phyloP scores from a whole-genome alignment of 2,888 invertebrate genomes.

The Euclidia mi region DNA sequence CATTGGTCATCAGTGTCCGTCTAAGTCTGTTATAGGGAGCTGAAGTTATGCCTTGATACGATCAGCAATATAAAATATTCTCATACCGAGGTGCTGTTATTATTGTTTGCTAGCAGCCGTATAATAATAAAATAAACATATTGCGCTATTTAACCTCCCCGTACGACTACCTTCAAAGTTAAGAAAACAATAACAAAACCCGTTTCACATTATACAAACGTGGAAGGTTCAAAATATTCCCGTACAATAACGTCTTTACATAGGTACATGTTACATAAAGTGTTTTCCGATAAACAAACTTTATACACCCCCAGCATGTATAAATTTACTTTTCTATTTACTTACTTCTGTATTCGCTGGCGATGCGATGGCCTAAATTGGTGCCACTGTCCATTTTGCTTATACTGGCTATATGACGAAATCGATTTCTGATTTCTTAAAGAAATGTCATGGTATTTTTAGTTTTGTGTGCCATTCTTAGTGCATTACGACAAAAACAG shows the following conservation, averaged over 20 bases:
- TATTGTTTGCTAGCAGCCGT: not conserved
- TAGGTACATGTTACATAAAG: not conserved
- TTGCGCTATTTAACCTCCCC: not conserved
- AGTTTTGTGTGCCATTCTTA: no score
- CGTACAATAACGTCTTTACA: not conserved
- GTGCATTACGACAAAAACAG: no score
- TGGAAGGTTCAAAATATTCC: not conserved
- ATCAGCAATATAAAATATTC: constrained; percentile 3
- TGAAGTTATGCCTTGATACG: constrained; percentile 45
- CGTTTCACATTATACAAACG: not conserved
- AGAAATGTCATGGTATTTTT: no score
- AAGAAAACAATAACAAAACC: constrained; percentile 9
- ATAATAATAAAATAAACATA: not conserved
- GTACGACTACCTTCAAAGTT: not conserved
- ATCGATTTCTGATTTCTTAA: no score
- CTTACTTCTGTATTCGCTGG: no score
- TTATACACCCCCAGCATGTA: not conserved
- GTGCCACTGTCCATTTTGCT: no score
- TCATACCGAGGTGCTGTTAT: not conserved
- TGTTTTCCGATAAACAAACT: not conserved
- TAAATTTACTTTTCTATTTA: not conserved
- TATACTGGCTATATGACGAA: no score
- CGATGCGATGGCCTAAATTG: no score
- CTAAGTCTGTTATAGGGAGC: constrained; percentile 51
- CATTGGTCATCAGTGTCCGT: no score